Evolutionary conservation across 2,797 vertebrate species (phyloP), one percentile per base, ranked within the genome.

Genomic region (Lates japonicus): DNA sequence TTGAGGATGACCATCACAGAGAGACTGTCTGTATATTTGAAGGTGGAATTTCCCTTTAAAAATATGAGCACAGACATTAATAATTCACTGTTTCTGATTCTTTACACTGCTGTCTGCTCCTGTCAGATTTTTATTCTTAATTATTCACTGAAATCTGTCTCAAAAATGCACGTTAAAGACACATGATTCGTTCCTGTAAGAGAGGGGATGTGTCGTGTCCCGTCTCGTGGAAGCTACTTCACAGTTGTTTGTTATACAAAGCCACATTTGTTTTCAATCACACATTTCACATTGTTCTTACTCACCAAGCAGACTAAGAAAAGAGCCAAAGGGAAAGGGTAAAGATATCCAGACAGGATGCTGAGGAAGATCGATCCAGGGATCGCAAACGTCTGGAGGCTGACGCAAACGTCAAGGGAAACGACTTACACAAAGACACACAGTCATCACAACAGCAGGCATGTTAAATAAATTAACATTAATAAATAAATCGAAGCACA

Each of bases 321-420:
- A 87, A 99, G 96, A 80, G 98, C 98, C 89, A 99, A 80, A 0
- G 97, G 98, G 82, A 99, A 99, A 61, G 98, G 98, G 88, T 99
- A 99, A 73, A 99, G 97, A 92, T 99, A 99, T 31, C 98, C 98
- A 68, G 98, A 99, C 81, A 99, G 95, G 92, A 99, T 99, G 93
- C 98, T 99, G 87, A 99, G 97, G 91, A 99, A 99, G 95, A 99
- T 99, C 39, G 98, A 99, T 66, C 98, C 98, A n/a, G 98, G 98
- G 83, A 99, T 99, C 41, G 98, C 98, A 96, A 99, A 99, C 0
- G 98, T 99, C 89, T 99, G 98, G 87, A 99, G 96, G 89, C 98
- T 99, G 92, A 86, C 51, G 55, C 69, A 83, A 58, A 70, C 25
- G 90, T 98, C 92, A 98, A 98, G 96, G 93, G 89, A 42, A 70